A percentile compares a stretch with the other conserved stretches of the same genome.
These are phyloP conservation scores for Molossus molossus DNA, from an alignment of 2,797 vertebrate genomes.

Conservation along the genomic window DNA sequence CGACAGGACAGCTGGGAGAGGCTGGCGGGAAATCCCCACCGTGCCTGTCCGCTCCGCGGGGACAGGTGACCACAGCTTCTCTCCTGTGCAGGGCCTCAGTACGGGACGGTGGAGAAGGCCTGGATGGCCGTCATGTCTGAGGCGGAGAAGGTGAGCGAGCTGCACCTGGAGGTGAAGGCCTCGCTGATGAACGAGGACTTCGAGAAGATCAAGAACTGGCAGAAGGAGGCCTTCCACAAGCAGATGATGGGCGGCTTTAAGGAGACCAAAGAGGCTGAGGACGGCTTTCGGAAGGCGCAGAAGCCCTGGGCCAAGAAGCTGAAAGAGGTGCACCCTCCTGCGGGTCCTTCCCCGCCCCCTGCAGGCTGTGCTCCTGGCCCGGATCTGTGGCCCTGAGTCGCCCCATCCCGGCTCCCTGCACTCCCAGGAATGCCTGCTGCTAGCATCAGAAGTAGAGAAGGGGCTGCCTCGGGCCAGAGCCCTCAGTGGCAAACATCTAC, in stretches of 20 bases:
- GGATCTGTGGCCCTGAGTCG: background rate
- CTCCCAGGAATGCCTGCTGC: background rate
- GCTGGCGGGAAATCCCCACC: background rate
- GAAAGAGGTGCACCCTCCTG: slow-evolving; percentile 93
- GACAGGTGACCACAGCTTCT: slow-evolving; percentile 51
- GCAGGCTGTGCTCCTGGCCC: background rate
- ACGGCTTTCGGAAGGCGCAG: slow-evolving; percentile 98
- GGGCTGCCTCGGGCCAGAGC: background rate
- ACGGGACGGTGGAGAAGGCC: slow-evolving; percentile 96
- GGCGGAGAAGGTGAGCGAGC: slow-evolving; percentile 98
- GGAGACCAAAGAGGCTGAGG: slow-evolving; percentile 98
- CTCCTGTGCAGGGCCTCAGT: slow-evolving; percentile 95
- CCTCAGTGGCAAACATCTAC: background rate
- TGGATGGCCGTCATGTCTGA: slow-evolving; percentile 96
- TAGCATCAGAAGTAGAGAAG: background rate
- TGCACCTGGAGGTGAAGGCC: slow-evolving; percentile 97
- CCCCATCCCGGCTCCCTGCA: background rate
- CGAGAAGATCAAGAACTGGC: slow-evolving; percentile 99
- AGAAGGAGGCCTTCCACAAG: slow-evolving; percentile 98
- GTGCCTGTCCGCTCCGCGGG: background rate
- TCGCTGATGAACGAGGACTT: slow-evolving; percentile 97
- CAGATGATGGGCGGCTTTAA: slow-evolving; percentile 99
- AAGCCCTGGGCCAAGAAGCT: slow-evolving; percentile 99
- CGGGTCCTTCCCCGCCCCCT: background rate
- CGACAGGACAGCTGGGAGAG: background rate